These are phyloP conservation scores for Contarinia nasturtii DNA, from an alignment of 1,140 invertebrate genomes.

Conservation along the genomic window DNA sequence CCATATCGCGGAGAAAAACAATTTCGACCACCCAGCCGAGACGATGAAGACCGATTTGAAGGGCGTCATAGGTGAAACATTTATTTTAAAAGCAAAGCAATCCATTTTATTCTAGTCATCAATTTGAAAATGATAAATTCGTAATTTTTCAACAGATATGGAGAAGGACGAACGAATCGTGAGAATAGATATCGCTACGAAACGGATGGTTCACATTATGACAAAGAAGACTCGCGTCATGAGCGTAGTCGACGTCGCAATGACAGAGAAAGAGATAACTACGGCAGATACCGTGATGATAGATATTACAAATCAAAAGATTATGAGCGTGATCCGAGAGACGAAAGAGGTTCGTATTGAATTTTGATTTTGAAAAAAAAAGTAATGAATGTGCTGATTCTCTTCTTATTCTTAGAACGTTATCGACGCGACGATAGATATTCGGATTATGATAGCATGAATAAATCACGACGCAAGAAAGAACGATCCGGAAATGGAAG, in stretches of 20 bases:
- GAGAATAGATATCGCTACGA: constrained; percentile 8
- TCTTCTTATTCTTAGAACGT: constrained; percentile 1
- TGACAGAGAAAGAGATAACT: constrained; percentile 13
- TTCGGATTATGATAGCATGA: constrained; percentile 4
- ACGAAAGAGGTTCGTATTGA: constrained; percentile 11
- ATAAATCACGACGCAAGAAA: background rate
- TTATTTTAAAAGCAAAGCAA: too few species aligned
- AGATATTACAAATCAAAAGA: constrained; percentile 6
- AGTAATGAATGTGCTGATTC: too few species aligned
- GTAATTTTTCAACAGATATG: background rate
- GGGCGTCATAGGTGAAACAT: background rate
- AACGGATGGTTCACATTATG: constrained; percentile 9
- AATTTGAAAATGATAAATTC: background rate
- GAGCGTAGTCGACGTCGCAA: constrained; percentile 11
- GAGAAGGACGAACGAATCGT: background rate
- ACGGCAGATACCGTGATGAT: constrained; percentile 21
- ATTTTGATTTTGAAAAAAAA: too few species aligned
- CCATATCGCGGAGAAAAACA: background rate
- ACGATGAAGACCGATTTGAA: constrained; percentile 1
- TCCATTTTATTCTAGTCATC: too few species aligned
- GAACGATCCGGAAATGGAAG: background rate
- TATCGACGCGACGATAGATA: constrained; percentile 13
- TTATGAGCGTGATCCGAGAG: constrained; percentile 2
- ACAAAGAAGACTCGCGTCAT: constrained; percentile 10
- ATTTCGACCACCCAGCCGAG: constrained; percentile 1